Evolutionary conservation across 2,888 invertebrate genomes (phyloP), one percentile per base, ranked within the genome.

Genomic region (Blomia tropicalis): DNA sequence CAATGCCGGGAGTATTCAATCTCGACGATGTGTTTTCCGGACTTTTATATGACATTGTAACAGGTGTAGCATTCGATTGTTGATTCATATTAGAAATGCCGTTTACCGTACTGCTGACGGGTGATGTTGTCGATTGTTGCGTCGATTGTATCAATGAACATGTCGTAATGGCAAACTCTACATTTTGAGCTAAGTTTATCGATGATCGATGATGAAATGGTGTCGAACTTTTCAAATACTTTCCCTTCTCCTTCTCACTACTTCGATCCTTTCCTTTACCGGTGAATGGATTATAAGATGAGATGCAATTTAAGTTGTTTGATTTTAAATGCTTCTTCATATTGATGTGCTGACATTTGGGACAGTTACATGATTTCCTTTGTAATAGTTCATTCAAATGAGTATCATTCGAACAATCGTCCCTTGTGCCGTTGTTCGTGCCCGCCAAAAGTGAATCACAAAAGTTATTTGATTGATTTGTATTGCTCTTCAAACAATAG

Each of bases 181-280:
- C 22, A 47, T 47, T n/a, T 47, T 22, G 11, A 22, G 22, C n/a
- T 27, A 47, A 47, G 22, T 51, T 22, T 22, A 41, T 36, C 43
- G 54, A 19, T 59, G 44, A 25, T 41, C 65, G 53, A 41, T 53
- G 32, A 60, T 64, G 65, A 53, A 64, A 64, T 14, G 63, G 63
- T n/a, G 29, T 54, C n/a, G 36, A 43, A 14, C n/a, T 36, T 59
- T 61, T 63, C 30, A 56, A 11, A 11, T 56, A 41, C 19, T 56
- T 56, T 22, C 7, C 51, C 14, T 27, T 19, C 22, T 59, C 44
- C 43, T 1, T 59, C 25, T 58, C 43, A 25, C 54, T 14, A 17
- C 53, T 59, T 22, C 17, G 14, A 47, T 59, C 44, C 27, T 53
- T 59, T 19, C 23, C 47, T 59, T 59, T 44, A 11, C 43, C 14